phyloP scores from a whole-genome alignment of 2,888 invertebrate genomes.

The Galerucella nymphaeae region DNA sequence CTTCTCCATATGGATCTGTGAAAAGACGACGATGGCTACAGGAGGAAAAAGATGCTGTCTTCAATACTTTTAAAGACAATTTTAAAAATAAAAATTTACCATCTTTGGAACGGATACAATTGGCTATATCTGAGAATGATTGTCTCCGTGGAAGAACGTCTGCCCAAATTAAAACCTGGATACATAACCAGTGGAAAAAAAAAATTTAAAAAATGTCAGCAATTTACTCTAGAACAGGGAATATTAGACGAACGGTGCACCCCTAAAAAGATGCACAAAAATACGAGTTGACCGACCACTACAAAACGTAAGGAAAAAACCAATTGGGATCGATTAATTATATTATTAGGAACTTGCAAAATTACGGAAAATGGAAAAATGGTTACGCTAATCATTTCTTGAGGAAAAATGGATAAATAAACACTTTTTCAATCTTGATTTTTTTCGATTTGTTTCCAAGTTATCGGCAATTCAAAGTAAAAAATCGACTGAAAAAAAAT shows the following conservation, averaged over 20 bases:
- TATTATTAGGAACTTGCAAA: no score
- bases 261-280: neutral
- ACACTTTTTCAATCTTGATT: no score
- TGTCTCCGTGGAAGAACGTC: constrained; percentile 18
- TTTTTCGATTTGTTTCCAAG: no score
- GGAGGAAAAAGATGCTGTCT: constrained; percentile 20
- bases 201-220: neutral
- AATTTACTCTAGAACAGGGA: neutral
- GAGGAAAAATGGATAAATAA: no score
- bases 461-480: no score
- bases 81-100: constrained; percentile 19
- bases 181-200: constrained; percentile 19
- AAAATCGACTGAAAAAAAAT: no score
- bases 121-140: constrained; percentile 6
- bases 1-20: constrained; percentile 21
- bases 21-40: constrained; percentile 19
- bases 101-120: constrained; percentile 10
- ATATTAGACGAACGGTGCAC: no score
- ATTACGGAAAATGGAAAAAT: no score
- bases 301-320: no score
- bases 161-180: constrained; percentile 28
- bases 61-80: constrained; percentile 9
- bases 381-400: no score
- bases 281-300: no score
- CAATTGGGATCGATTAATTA: no score